These are phyloP conservation scores for Brachyhypopomus gauderio DNA, from an alignment of 2,113 vertebrate species.

Conservation along the genomic window DNA sequence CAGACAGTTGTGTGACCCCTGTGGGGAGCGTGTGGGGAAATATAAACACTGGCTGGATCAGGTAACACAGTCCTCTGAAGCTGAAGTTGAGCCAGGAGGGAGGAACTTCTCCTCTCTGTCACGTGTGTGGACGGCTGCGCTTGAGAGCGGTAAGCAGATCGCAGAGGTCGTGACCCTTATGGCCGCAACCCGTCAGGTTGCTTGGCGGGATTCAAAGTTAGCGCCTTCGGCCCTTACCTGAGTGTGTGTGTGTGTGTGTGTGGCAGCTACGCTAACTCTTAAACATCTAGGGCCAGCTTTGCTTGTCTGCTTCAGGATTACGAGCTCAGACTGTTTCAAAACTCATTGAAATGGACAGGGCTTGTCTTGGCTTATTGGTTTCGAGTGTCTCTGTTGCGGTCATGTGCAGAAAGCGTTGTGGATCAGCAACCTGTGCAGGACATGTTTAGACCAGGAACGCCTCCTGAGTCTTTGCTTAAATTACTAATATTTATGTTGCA, in stretches of 20 bases:
- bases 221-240: neutral
- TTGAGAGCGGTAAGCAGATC: neutral
- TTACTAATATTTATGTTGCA: neutral
- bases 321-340: slow-evolving; percentile 22
- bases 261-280: neutral
- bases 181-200: neutral
- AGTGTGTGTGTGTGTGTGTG: neutral
- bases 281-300: neutral
- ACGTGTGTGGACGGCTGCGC: slow-evolving; percentile 5
- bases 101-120: neutral
- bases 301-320: slow-evolving; percentile 30
- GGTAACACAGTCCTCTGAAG: slow-evolving; percentile 22
- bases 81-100: neutral
- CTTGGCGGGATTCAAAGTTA: neutral
- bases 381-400: neutral
- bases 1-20: slow-evolving; percentile 35
- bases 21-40: slow-evolving; percentile 34
- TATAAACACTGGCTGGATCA: slow-evolving; percentile 52
- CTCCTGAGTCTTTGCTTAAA: neutral
- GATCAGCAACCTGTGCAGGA: neutral
- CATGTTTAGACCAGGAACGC: neutral
- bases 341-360: neutral
- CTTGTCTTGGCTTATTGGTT: slow-evolving; percentile 27
- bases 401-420: neutral
- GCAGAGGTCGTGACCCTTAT: neutral